Evolutionary conservation across 2,888 invertebrate genomes (phyloP).

Genomic region (Athetis lepigone): DNA sequence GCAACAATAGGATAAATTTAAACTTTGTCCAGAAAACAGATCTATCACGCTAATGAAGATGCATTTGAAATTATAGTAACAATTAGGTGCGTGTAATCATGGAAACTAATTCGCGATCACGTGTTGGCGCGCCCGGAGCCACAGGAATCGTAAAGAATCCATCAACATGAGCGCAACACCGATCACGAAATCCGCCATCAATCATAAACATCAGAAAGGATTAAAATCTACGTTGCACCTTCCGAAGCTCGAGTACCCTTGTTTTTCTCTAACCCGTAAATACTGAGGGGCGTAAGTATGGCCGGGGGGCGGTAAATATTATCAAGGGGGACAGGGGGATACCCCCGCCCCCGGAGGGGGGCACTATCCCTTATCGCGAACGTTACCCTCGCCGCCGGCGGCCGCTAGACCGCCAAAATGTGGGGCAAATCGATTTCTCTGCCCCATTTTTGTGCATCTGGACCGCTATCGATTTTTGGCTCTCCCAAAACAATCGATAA

Average conservation of each 20-base stretch:
- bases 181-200: conserved; percentile 90
- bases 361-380: conserved; percentile 91
- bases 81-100: conserved; percentile 69
- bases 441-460: conserved; percentile 91
- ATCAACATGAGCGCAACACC: conserved; percentile 87
- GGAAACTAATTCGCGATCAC: conserved; percentile 69
- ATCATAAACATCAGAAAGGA: conserved; percentile 91
- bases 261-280: conserved; percentile 91
- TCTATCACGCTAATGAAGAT: conserved; percentile 44
- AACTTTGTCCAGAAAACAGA: conserved; percentile 21
- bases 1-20: conserved; percentile 10
- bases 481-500: conserved; percentile 69
- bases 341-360: conserved; percentile 81
- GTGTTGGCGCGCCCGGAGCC: conserved; percentile 38
- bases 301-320: conserved; percentile 91
- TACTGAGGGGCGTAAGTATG: conserved; percentile 90
- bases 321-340: conserved; percentile 84
- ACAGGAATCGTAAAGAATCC: conserved; percentile 84
- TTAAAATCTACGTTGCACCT: conserved; percentile 91
- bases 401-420: conserved; percentile 89
- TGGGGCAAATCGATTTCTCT: conserved; percentile 90
- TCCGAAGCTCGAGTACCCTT: conserved; percentile 90
- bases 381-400: conserved; percentile 89
- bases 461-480: conserved; percentile 87
- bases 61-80: conserved; percentile 41